These are phyloP conservation scores for Akabosia matsudoensis DNA, from an alignment of 1,140 invertebrate species.

Conservation along the genomic window DNA sequence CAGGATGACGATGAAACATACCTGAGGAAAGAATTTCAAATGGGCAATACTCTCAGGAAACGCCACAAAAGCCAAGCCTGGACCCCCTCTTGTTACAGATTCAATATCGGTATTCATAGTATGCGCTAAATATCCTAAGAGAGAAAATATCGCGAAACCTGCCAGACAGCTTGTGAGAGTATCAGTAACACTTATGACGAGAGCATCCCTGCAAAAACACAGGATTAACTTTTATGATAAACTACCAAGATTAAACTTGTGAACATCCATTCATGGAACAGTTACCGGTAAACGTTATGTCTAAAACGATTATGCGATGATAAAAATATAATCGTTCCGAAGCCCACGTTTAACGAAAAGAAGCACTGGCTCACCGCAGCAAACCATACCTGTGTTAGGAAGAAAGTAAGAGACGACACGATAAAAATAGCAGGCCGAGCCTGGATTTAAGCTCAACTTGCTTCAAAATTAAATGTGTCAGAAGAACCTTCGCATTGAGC, in stretches of 20 bases:
- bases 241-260: slow-evolving; percentile 51
- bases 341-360: not conserved
- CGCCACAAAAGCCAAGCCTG: not conserved
- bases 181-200: slow-evolving; percentile 56
- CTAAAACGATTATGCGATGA: slow-evolving; percentile 3
- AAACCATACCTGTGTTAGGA: slow-evolving; percentile 24
- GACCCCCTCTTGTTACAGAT: not conserved
- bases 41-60: slow-evolving; percentile 86
- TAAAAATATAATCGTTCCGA: slow-evolving; percentile 46
- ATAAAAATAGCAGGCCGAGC: too few relatives aligned
- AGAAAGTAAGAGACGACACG: not conserved
- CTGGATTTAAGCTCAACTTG: too few relatives aligned
- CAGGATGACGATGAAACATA: not conserved
- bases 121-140: slow-evolving; percentile 52
- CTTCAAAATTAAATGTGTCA: too few relatives aligned
- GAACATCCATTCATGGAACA: not conserved
- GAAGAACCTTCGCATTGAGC: not conserved
- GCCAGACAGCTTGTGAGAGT: slow-evolving; percentile 57
- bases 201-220: slow-evolving; percentile 51
- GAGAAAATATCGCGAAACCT: slow-evolving; percentile 56
- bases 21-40: slow-evolving; percentile 67
- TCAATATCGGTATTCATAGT: slow-evolving; percentile 39
- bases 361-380: slow-evolving; percentile 20
- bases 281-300: slow-evolving; percentile 14
- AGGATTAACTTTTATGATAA: slow-evolving; percentile 49